phyloP scores from a whole-genome alignment of 1,140 invertebrate species.

The Varroa destructor region DNA sequence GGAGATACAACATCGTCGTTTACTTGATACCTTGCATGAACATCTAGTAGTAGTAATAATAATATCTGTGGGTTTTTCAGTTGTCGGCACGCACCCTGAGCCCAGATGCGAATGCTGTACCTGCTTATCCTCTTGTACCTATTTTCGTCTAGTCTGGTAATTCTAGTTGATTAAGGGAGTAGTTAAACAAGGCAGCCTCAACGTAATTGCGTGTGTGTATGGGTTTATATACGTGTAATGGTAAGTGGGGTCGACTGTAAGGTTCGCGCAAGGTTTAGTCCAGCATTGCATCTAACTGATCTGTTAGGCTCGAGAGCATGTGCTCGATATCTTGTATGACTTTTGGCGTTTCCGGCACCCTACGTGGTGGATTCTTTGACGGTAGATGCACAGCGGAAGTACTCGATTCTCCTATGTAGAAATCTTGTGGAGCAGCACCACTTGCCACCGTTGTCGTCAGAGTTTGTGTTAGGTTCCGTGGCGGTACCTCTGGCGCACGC shows the following conservation, averaged over 20 bases:
- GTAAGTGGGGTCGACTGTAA: too few relatives aligned
- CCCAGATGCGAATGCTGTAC: conserved; percentile 21
- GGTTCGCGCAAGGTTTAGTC: conserved; percentile 5
- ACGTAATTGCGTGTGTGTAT: too few relatives aligned
- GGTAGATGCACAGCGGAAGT: conserved; percentile 1
- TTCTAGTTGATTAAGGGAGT: too few relatives aligned
- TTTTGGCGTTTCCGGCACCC: conserved; percentile 21
- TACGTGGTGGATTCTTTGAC: neutral
- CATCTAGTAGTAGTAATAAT: too few relatives aligned
- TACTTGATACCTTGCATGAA: too few relatives aligned
- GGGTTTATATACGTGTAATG: too few relatives aligned
- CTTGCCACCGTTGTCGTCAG: too few relatives aligned
- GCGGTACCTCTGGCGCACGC: conserved; percentile 1
- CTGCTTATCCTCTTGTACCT: neutral
- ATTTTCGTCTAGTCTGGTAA: neutral
- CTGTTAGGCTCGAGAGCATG: conserved; percentile 27
- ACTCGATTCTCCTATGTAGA: neutral
- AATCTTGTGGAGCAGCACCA: too few relatives aligned
- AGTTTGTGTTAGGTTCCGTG: neutral
- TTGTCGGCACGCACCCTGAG: conserved; percentile 13
- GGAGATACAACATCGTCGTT: too few relatives aligned
- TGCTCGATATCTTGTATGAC: conserved; percentile 28
- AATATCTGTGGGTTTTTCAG: too few relatives aligned
- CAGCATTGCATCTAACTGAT: conserved; percentile 28
- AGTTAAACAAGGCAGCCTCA: too few relatives aligned